These are phyloP conservation scores for Catagonus wagneri DNA, from an alignment of 2,113 vertebrate species.

Conservation along the genomic window DNA sequence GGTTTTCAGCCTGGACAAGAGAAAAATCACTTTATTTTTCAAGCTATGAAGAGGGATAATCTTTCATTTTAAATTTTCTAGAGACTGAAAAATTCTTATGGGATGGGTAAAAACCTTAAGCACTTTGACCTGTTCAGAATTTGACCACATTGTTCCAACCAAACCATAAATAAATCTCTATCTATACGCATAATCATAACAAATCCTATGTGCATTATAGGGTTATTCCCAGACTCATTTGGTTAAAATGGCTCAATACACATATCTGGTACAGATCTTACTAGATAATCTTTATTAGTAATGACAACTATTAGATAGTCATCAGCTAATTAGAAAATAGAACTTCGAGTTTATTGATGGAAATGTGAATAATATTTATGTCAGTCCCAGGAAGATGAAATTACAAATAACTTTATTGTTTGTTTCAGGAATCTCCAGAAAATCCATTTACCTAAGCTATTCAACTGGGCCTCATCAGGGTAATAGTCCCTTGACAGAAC, in stretches of 20 bases:
- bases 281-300: not conserved
- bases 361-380: slow-evolving; percentile 2
- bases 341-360: not conserved
- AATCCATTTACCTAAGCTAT: not conserved
- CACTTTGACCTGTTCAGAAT: not conserved
- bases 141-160: not conserved
- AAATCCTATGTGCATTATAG: not conserved
- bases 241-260: not conserved
- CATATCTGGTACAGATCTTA: not conserved
- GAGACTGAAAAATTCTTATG: not conserved
- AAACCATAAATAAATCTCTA: not conserved
- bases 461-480: not conserved
- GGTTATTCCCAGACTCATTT: not conserved
- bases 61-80: not conserved
- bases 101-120: not conserved
- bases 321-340: not conserved
- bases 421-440: slow-evolving; percentile 3
- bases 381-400: not conserved
- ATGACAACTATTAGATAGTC: not conserved
- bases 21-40: not conserved
- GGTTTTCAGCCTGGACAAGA: not conserved
- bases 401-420: not conserved
- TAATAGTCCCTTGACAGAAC: not conserved
- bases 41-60: not conserved
- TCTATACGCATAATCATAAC: not conserved